Base-by-base conservation (phyloP, 2,113 vertebrate genomes). In the Anseranas semipalmata region DNA sequence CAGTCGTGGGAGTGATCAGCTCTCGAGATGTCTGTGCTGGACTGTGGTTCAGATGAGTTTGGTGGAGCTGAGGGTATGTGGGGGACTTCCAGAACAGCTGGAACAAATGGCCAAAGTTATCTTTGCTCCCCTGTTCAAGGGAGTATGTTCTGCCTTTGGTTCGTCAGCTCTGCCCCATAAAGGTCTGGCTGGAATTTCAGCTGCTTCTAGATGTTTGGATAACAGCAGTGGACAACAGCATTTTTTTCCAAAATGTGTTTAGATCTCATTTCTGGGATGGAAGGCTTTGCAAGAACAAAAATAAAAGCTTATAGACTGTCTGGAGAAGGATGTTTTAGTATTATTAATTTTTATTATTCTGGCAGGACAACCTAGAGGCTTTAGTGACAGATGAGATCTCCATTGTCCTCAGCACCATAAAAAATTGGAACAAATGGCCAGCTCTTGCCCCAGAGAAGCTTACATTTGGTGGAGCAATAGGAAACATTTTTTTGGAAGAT, bases 121-220 rank as follows among this genome's bases (percentile, higher is more conserved):
- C 80, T 89, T 87, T 89, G 53, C 68, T 85, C 9, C 6, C n/a
- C 22, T 45, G 25, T 65, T 41, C 1, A 0, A 87, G 58, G 41
- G 62, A 89, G 15, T 7, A 8, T 58, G 33, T 91, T 90, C 87
- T 91, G 70, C 45, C 77, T 91, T 66, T n/a, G 13, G 32, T 79
- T 95, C 2, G 1, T 85, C 70, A 85, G 30, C 58, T 87, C 74
- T 92, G 62, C 48, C n/a, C 17, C 53, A 21, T 76, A 72, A 92
- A 68, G 73, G 22, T 89, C 83, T 0, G 3, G 15, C 58, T 95
- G 89, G 70, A 97, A 89, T 96, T 96, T 92, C 89, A 92, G 55
- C 84, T 89, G 62, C 62, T 85, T 91, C 76, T 76, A 70, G 22
- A 73, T 46, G 15, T 62, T 95, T 53, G 28, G 62, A 43, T 81